Evolutionary conservation across 1,140 invertebrate species (phyloP).

Genomic region (Macrobrachium nipponense): DNA sequence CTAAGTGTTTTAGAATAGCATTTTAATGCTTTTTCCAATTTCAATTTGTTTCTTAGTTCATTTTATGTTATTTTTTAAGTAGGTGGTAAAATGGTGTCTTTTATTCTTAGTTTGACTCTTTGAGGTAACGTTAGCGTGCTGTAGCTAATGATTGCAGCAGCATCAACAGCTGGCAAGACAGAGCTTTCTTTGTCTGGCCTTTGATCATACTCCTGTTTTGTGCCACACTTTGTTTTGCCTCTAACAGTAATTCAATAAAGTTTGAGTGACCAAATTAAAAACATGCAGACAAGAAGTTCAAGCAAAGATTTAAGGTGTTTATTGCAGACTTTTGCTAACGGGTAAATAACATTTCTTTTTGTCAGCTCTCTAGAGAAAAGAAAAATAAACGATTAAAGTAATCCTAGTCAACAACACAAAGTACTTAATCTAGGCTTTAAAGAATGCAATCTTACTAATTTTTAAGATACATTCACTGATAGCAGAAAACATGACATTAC

Average conservation of each 20-base stretch:
- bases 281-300: conserved; percentile 63
- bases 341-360: conserved; percentile 29
- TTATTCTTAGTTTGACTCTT: conserved; percentile 56
- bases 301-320: conserved; percentile 59
- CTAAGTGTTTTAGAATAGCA: conserved; percentile 61
- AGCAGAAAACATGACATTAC: conserved; percentile 58
- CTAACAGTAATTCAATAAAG: conserved; percentile 62
- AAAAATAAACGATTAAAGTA: conserved; percentile 24
- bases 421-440: conserved; percentile 61
- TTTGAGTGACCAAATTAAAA: conserved; percentile 62
- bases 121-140: conserved; percentile 16
- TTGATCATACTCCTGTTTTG: conserved; percentile 54
- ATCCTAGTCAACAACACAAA: conserved; percentile 57
- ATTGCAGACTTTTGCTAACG: conserved; percentile 47
- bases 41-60: conserved; percentile 52
- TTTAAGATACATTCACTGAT: conserved; percentile 48
- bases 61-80: conserved; percentile 59
- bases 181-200: conserved; percentile 51
- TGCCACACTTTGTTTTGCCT: conserved; percentile 62
- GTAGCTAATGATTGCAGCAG: conserved; percentile 55
- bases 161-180: conserved; percentile 29
- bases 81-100: conserved; percentile 60
- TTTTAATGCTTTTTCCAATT: conserved; percentile 62
- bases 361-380: background rate
- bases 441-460: conserved; percentile 42